Evolutionary conservation across 2,888 invertebrate species (phyloP).

Genomic region (Drosophila sordidula): DNA sequence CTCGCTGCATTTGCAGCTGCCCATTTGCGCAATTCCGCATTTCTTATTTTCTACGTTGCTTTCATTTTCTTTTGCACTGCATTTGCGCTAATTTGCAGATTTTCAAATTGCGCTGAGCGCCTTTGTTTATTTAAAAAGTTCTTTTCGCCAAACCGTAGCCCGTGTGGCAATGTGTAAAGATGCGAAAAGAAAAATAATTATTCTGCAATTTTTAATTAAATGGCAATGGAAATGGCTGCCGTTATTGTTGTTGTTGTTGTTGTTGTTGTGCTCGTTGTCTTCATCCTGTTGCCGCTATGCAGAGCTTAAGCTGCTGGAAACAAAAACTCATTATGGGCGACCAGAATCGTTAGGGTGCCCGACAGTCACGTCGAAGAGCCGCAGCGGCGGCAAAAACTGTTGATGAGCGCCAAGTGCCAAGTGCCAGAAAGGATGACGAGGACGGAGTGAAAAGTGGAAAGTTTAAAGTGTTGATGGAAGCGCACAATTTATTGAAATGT

Average conservation of each 20-base stretch:
- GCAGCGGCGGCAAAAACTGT: slow-evolving; percentile 26
- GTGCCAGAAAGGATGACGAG: slow-evolving; percentile 29
- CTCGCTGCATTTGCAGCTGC: slow-evolving; percentile 40
- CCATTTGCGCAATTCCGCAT: slow-evolving; percentile 30
- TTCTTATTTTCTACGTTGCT: slow-evolving; percentile 8
- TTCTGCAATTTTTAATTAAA: slow-evolving; percentile 81
- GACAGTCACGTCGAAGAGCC: slow-evolving; percentile 27
- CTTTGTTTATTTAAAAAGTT: slow-evolving; percentile 69
- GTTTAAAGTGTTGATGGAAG: slow-evolving; percentile 58
- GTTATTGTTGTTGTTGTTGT: slow-evolving; percentile 39
- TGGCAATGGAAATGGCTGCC: slow-evolving; percentile 73
- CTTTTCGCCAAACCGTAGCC: slow-evolving; percentile 25
- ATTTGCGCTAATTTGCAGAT: slow-evolving; percentile 75
- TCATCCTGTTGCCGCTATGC: slow-evolving; percentile 45
- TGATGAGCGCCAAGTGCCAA: slow-evolving; percentile 36
- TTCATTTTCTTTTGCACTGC: slow-evolving; percentile 41
- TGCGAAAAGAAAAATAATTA: slow-evolving; percentile 76
- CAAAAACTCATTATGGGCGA: slow-evolving; percentile 77
- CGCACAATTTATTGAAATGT: slow-evolving; percentile 75
- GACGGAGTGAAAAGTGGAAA: slow-evolving; percentile 44
- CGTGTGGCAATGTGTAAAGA: slow-evolving; percentile 35
- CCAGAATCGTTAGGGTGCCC: slow-evolving; percentile 67
- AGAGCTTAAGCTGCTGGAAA: slow-evolving; percentile 76
- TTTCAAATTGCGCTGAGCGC: slow-evolving; percentile 65
- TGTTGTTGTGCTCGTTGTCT: slow-evolving; percentile 43